phyloP scores from a whole-genome alignment of 2,113 vertebrate species.

The Phrynosoma blainvillii region DNA sequence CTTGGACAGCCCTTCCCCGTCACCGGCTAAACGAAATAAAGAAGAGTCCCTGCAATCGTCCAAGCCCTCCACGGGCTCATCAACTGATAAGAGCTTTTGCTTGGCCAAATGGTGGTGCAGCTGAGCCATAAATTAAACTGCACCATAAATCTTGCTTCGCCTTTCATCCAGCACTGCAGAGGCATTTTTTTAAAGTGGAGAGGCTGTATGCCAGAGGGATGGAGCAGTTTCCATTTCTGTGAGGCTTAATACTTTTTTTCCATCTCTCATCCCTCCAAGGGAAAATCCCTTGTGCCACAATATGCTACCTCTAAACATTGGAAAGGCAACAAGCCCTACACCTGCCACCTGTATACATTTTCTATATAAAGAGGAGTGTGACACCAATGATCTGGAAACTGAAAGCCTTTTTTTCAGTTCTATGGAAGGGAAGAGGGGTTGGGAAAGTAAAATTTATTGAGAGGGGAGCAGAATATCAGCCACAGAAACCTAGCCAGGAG shows the following conservation, averaged over 20 bases:
- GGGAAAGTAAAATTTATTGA: too few relatives aligned
- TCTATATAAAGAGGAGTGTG: neutral
- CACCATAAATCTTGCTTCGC: slow-evolving; percentile 64
- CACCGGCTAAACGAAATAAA: slow-evolving; percentile 1
- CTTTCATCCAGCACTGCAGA: slow-evolving; percentile 55
- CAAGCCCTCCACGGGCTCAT: slow-evolving; percentile 48
- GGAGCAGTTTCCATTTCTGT: slow-evolving; percentile 58
- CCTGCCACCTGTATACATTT: neutral
- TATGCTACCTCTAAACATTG: neutral
- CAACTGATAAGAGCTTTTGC: slow-evolving; percentile 53
- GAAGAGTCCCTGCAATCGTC: slow-evolving; percentile 40
- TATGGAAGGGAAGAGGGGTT: neutral
- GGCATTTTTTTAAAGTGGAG: neutral
- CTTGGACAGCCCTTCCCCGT: slow-evolving; percentile 39
- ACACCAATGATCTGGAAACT: neutral
- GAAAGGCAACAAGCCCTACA: too few relatives aligned
- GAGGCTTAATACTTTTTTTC: neutral
- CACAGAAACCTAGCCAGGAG: neutral
- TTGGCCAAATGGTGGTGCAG: slow-evolving; percentile 66
- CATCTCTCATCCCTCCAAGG: neutral
- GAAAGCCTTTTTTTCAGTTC: neutral
- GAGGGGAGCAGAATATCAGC: neutral
- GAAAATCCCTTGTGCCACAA: slow-evolving; percentile 23
- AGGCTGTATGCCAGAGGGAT: slow-evolving; percentile 44
- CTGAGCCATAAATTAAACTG: slow-evolving; percentile 65